These are phyloP conservation scores for Reticulitermes lucifugus DNA, from an alignment of 2,888 invertebrate genomes.

Conservation along the genomic window DNA sequence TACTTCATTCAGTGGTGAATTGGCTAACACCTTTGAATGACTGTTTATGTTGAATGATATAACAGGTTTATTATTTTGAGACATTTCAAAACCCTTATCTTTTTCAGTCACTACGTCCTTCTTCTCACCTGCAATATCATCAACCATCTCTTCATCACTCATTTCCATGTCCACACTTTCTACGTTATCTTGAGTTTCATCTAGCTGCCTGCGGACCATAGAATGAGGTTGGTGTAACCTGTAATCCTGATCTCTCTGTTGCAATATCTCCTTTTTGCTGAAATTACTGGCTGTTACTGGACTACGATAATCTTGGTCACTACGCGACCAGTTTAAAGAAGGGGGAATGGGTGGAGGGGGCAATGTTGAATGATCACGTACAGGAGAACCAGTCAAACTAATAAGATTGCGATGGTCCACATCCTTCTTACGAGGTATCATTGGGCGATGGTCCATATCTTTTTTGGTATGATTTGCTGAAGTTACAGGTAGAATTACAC, in stretches of 20 bases:
- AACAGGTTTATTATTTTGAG: constrained; percentile 29
- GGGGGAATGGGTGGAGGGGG: constrained; percentile 58
- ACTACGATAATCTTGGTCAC: constrained; percentile 53
- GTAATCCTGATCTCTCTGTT: constrained; percentile 46
- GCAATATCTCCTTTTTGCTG: background rate
- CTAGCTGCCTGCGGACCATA: constrained; percentile 15
- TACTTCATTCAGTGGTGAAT: constrained; percentile 47
- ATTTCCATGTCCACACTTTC: constrained; percentile 89
- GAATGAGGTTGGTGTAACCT: constrained; percentile 37
- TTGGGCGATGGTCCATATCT: constrained; percentile 53
- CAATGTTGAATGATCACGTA: constrained; percentile 49
- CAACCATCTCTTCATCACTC: constrained; percentile 77
- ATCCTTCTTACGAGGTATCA: constrained; percentile 51
- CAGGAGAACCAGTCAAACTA: constrained; percentile 81
- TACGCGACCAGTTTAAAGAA: constrained; percentile 55
- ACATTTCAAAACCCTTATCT: constrained; percentile 9
- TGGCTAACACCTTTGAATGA: constrained; percentile 40
- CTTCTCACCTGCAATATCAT: constrained; percentile 26
- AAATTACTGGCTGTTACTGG: background rate
- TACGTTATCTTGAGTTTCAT: constrained; percentile 71
- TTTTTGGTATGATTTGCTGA: constrained; percentile 51
- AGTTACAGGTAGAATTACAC: constrained; percentile 69
- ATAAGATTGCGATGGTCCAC: constrained; percentile 76
- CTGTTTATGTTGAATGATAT: constrained; percentile 47
- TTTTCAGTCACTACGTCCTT: background rate